phyloP scores from a whole-genome alignment of 2,888 invertebrate species.

The Nomada fabriciana region DNA sequence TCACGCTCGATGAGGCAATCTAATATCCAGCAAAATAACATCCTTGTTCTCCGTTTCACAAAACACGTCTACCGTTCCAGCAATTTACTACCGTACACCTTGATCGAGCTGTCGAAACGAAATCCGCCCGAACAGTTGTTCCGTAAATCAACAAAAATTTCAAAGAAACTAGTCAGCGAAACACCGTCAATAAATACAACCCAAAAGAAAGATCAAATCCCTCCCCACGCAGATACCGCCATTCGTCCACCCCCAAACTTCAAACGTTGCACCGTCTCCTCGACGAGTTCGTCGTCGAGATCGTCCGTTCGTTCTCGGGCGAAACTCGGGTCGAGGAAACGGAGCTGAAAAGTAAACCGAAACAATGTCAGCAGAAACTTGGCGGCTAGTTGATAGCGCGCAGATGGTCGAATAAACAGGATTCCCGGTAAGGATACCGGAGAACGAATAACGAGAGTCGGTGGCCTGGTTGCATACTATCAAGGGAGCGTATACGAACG shows the following conservation, averaged over 20 bases:
- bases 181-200: too few relatives aligned
- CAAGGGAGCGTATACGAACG: constrained; percentile 56
- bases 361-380: constrained; percentile 44
- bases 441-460: constrained; percentile 51
- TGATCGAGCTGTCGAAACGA: too few relatives aligned
- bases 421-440: constrained; percentile 40
- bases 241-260: too few relatives aligned
- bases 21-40: neutral
- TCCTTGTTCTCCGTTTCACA: neutral
- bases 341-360: constrained; percentile 48
- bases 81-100: too few relatives aligned
- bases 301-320: neutral
- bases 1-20: neutral
- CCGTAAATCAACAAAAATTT: too few relatives aligned
- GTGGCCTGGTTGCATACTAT: constrained; percentile 33
- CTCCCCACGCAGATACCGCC: too few relatives aligned
- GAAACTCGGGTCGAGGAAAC: neutral
- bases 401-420: constrained; percentile 55
- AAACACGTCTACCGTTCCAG: too few relatives aligned
- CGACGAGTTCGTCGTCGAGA: constrained; percentile 1
- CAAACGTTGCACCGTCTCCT: neutral
- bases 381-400: constrained; percentile 47
- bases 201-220: too few relatives aligned
- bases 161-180: too few relatives aligned
- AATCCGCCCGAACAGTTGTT: too few relatives aligned